Evolutionary conservation across 1,140 invertebrate species (phyloP), one percentile per base, ranked within the genome.

Genomic region (Vollenhovia emeryi): DNA sequence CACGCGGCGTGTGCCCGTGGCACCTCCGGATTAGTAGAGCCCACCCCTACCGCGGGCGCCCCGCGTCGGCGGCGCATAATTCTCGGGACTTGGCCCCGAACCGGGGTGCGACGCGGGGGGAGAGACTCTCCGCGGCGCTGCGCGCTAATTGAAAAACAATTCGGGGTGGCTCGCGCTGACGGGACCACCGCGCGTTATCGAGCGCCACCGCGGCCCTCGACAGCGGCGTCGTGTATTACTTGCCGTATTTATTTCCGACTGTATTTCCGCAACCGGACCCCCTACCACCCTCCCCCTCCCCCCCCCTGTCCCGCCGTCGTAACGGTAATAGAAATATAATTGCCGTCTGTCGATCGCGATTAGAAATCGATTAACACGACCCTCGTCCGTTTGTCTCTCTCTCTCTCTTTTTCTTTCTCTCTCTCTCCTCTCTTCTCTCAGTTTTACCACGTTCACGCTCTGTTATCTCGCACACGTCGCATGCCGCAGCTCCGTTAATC

Each of bases 1-100:
- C 24, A 52, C 62, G 60, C 21, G 75, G n/a, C n/a, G n/a, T n/a
- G 33, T 45, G 59, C 40, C 73, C 52, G 69, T 33, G 24, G 33
- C 59, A 48, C 13, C 30, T 40, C 21, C 40, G 64, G 30, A 80
- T 55, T 71, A 30, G 52, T n/a, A n/a, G n/a, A n/a, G n/a, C n/a
- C n/a, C n/a, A n/a, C n/a, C n/a, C n/a, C n/a, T n/a, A n/a, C n/a
- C n/a, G n/a, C n/a, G n/a, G n/a, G n/a, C n/a, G n/a, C n/a, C n/a
- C n/a, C n/a, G n/a, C n/a, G n/a, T n/a, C n/a, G n/a, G n/a, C n/a
- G 0, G 45, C 45, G 75, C 60, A 68, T 79, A 79, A 79, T 69
- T 69, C 48, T 50, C 48, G 40, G 11, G 71, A 80, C 24, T 71
- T 82, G 18, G 45, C 21, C 6, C 21, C 8, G 13, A 8, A n/a